phyloP scores from a whole-genome alignment of 2,113 vertebrate genomes.

The Onychostoma macrolepis region DNA sequence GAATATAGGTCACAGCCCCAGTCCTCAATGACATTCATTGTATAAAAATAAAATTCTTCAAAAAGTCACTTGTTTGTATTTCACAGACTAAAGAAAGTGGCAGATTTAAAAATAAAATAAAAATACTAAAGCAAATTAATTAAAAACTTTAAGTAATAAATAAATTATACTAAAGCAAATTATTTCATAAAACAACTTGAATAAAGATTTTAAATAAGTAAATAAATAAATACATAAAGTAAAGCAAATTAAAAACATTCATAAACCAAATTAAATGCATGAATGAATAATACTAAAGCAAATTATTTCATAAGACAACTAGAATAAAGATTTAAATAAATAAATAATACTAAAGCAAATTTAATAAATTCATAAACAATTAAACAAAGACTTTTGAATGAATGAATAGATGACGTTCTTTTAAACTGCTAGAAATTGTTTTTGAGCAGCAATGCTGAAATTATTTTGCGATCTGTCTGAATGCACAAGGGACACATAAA shows the following conservation, averaged over 20 bases:
- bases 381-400: background rate
- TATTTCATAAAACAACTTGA: no score
- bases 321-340: background rate
- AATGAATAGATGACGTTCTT: no score
- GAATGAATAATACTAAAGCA: background rate
- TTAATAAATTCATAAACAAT: background rate
- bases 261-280: background rate
- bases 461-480: background rate
- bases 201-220: background rate
- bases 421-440: background rate
- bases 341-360: no score
- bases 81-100: background rate
- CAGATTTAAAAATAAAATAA: background rate
- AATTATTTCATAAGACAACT: no score
- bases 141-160: background rate
- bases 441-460: background rate
- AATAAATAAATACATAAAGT: background rate
- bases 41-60: background rate
- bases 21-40: background rate
- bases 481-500: background rate
- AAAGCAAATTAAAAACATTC: background rate
- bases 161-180: no score
- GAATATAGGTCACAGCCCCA: background rate
- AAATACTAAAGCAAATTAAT: background rate
- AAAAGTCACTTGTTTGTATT: background rate